Conservation (phyloP, 2,797 vertebrate species). For the Odontamblyopus lacepedii region DNA sequence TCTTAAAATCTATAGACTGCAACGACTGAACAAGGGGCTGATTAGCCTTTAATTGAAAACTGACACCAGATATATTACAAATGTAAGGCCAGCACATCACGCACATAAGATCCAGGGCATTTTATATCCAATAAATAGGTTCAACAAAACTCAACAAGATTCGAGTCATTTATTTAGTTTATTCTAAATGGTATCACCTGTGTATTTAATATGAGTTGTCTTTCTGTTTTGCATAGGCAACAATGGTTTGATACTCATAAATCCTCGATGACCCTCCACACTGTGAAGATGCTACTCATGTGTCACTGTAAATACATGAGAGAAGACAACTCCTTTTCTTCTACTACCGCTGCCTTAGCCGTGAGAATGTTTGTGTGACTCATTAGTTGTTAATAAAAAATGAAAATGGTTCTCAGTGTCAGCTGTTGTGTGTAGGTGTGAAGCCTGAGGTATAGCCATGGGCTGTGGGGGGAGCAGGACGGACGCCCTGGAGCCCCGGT, state of each 20-base stretch:
- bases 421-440: conserved; percentile 7
- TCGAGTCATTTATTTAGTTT: no score
- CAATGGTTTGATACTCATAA: conserved; percentile 7
- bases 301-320: conserved; percentile 20
- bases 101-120: not conserved
- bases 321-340: not conserved
- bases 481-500: conserved; percentile 81
- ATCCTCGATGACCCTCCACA: conserved; percentile 5
- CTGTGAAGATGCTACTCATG: conserved; percentile 23
- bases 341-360: conserved; percentile 27
- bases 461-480: conserved; percentile 84
- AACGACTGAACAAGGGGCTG: not conserved
- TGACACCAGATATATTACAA: not conserved
- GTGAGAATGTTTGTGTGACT: conserved; percentile 34
- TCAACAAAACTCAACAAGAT: not conserved
- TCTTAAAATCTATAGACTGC: not conserved
- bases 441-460: conserved; percentile 57
- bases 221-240: conserved; percentile 21
- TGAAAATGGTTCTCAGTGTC: not conserved
- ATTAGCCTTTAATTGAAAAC: not conserved
- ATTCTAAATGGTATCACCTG: not conserved
- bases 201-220: not conserved
- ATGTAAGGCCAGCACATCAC: not conserved
- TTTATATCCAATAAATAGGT: no score
- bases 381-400: not conserved